Evolutionary conservation across 2,888 invertebrate species (phyloP), one percentile per base, ranked within the genome.

Genomic region (Rotaria socialis): DNA sequence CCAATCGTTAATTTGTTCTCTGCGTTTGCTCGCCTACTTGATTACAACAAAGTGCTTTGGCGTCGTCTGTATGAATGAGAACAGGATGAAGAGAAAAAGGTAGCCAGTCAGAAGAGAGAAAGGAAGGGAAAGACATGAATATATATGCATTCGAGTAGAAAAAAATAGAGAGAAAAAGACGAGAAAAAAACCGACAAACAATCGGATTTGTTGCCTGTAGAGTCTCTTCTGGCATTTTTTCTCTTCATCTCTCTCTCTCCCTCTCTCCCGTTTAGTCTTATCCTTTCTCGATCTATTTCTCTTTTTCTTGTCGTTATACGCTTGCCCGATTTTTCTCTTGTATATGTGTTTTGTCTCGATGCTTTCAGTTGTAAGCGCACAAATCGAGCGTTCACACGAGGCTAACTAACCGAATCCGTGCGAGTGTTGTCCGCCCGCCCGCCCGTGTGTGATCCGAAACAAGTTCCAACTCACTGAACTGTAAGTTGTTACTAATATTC

Each of bases 391-490:
- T 47, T 47, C 47, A 80, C 47, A 80, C 47, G 47, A 80, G 43
- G 67, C 67, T 67, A 67, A 67, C 67, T 67, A 67, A 67, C 67
- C 67, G 67, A 67, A 67, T 67, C 67, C 67, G 67, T 67, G 67
- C 67, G 67, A 67, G 67, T 35, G 67, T 35, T 67, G 67, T 67
- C 67, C 67, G 67, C 67, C 67, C 67, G 67, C 67, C 67, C 67
- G 67, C 67, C 35, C 67, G 67, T 67, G 67, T 67, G 67, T 67
- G 67, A 67, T 67, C 67, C 67, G 67, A 67, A 67, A 80, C 80
- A 80, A 80, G 80, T 47, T 80, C 80, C 80, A 80, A 80, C 43
- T 47, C 80, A 80, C 47, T 80, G 80, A 80, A 80, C 80, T 80
- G 80, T 80, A 80, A 80, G 80, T 80, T 47, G 80, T 67, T 67